These are phyloP conservation scores for Cryptotermes secundus DNA, from an alignment of 1,140 invertebrate genomes.

Conservation along the genomic window DNA sequence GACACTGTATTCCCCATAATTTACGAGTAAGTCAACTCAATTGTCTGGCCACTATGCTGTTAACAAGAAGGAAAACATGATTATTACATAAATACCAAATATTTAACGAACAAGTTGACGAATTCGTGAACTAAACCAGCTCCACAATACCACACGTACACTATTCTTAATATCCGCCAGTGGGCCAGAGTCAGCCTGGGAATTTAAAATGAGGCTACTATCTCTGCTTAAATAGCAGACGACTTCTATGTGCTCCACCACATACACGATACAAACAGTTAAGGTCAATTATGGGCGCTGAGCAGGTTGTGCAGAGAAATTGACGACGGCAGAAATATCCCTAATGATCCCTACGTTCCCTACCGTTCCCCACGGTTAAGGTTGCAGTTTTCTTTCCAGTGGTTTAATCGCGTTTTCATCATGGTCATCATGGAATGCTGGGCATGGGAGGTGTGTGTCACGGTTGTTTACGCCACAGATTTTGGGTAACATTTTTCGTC, in stretches of 20 bases:
- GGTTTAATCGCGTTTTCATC: no score
- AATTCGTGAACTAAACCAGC: neutral
- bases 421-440: no score
- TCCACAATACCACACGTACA: neutral
- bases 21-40: neutral
- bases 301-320: no score
- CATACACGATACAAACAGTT: neutral
- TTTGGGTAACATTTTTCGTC: no score
- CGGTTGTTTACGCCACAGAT: no score
- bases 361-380: no score
- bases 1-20: constrained; percentile 23
- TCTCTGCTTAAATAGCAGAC: neutral
- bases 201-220: neutral
- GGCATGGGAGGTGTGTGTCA: no score
- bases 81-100: neutral
- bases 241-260: neutral
- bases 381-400: no score
- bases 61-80: neutral
- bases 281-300: no score
- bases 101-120: neutral
- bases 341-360: no score
- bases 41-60: neutral
- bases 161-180: neutral
- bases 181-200: no score
- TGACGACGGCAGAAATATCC: no score